Conservation (phyloP, 1,140 invertebrate species). For the Aphelenchoides avenae region DNA sequence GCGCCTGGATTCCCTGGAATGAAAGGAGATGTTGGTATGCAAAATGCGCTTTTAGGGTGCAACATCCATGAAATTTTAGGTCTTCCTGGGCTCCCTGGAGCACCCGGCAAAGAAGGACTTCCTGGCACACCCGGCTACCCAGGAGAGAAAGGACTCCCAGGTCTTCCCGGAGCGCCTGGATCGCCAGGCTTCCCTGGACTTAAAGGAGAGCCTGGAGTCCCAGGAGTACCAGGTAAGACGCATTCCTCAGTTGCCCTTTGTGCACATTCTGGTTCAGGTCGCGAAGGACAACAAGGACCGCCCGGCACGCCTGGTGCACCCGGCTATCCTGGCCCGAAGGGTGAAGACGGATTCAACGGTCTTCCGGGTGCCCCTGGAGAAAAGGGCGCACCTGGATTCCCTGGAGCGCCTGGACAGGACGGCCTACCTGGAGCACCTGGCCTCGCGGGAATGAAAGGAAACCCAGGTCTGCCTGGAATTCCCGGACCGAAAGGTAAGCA, state of each 20-base stretch:
- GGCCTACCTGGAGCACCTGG: constrained; percentile 54
- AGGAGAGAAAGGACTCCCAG: constrained; percentile 32
- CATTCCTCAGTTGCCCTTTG: too few relatives aligned
- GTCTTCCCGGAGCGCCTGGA: constrained; percentile 43
- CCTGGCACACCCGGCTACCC: constrained; percentile 9
- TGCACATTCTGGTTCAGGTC: too few relatives aligned
- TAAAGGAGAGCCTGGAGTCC: constrained; percentile 58
- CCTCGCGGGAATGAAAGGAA: constrained; percentile 41
- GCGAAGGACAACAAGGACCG: too few relatives aligned
- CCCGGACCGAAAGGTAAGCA: constrained; percentile 46
- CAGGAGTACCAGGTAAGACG: constrained; percentile 62
- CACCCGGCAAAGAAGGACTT: constrained; percentile 26
- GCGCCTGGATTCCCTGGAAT: constrained; percentile 44
- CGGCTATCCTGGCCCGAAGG: constrained; percentile 24
- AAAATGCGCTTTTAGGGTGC: constrained; percentile 42
- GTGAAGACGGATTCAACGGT: constrained; percentile 21
- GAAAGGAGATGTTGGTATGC: constrained; percentile 53
- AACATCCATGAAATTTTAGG: constrained; percentile 52
- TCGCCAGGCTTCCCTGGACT: constrained; percentile 63
- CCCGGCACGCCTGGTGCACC: constrained; percentile 25
- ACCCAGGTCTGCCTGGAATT: constrained; percentile 34
- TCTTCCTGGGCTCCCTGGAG: constrained; percentile 41
- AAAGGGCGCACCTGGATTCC: constrained; percentile 52
- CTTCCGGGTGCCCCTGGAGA: constrained; percentile 28
- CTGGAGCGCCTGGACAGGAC: constrained; percentile 60